Base-by-base conservation (phyloP, 2,888 invertebrate genomes). In the Abrostola tripartita region DNA sequence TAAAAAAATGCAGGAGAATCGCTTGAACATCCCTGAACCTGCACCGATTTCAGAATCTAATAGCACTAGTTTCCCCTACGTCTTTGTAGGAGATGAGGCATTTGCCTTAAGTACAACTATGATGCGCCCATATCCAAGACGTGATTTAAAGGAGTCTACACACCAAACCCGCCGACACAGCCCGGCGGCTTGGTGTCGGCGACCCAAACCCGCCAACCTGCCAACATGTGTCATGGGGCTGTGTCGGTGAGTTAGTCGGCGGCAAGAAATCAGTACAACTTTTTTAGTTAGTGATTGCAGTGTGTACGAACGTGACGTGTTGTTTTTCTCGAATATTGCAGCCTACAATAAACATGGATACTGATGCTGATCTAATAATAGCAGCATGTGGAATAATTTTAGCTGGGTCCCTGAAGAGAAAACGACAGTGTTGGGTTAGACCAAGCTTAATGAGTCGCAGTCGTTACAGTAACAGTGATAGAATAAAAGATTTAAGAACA, bases 121-220 rank as follows among this genome's bases (percentile, higher is more conserved):
- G 47, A 74, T 74, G 74, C 72, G 74, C 68, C 75, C 77, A 42
- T 78, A 75, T 40, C 24, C 64, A 9, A 68, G 47, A 76, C 63
- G 51, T 66, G 54, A 58, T 65, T 68, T 71, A n/a, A n/a, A n/a
- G n/a, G n/a, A n/a, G n/a, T n/a, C n/a, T n/a, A n/a, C n/a, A n/a
- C n/a, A n/a, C n/a, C n/a, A n/a, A n/a, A n/a, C n/a, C n/a, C n/a
- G n/a, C n/a, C n/a, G n/a, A n/a, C n/a, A n/a, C n/a, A n/a, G n/a
- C n/a, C n/a, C n/a, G n/a, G n/a, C n/a, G n/a, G n/a, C n/a, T n/a
- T n/a, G n/a, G n/a, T n/a, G n/a, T n/a, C n/a, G n/a, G n/a, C n/a
- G n/a, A n/a, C n/a, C n/a, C n/a, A n/a, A n/a, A n/a, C n/a, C n/a
- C n/a, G n/a, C n/a, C n/a, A n/a, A n/a, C n/a, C n/a, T n/a, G n/a